A percentile compares a stretch with the other conserved stretches of the same genome.
Conservation (phyloP, 2,888 invertebrate species). For the Campoletis raptor region DNA sequence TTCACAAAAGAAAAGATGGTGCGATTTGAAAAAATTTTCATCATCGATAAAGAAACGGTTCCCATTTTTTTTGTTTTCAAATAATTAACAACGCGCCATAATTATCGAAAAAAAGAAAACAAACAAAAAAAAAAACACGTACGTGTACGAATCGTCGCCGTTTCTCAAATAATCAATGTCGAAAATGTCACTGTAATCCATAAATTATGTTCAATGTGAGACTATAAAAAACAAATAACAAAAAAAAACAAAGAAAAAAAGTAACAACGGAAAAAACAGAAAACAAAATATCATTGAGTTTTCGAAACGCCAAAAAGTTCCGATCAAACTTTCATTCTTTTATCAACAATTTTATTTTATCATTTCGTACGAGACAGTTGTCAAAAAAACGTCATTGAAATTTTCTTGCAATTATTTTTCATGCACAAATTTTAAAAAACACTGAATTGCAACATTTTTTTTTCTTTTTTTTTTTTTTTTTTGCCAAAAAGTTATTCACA, state of each 20-base stretch:
- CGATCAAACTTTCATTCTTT: neutral
- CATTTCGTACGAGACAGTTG: neutral
- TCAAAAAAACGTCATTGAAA: neutral
- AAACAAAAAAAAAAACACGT: constrained; percentile 7
- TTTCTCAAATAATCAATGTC: constrained; percentile 62
- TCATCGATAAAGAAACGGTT: neutral
- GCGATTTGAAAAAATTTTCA: neutral
- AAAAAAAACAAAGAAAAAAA: neutral
- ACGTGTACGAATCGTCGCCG: constrained; percentile 42
- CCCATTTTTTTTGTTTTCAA: neutral
- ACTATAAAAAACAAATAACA: constrained; percentile 13
- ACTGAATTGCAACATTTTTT: neutral
- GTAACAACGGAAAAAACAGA: neutral
- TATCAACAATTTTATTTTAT: neutral
- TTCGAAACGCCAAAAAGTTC: neutral
- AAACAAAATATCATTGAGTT: neutral
- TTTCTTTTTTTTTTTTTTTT: no score
- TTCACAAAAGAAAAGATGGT: neutral
- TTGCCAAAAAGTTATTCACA: no score
- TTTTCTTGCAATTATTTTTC: neutral
- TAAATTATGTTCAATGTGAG: constrained; percentile 67
- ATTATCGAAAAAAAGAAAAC: neutral
- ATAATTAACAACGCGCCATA: constrained; percentile 16
- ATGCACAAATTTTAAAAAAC: neutral
- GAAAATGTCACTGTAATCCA: constrained; percentile 64